phyloP scores from a whole-genome alignment of 2,888 invertebrate species.

The Allolobophora icterica region DNA sequence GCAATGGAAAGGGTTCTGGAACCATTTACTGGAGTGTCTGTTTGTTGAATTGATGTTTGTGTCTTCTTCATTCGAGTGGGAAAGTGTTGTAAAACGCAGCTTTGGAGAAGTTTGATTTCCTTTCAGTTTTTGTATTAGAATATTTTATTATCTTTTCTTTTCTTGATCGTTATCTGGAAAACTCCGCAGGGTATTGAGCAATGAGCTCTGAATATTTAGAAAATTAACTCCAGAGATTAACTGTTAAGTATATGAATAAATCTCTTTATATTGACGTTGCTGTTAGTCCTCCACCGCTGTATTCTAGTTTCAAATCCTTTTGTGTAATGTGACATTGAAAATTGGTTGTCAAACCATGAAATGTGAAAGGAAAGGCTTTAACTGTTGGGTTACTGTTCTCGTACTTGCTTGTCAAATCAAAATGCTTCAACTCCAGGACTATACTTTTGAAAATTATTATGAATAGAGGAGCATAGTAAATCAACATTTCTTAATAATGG shows the following conservation, averaged over 20 bases:
- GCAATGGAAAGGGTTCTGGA: background rate
- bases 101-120: background rate
- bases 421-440: background rate
- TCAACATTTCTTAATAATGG: background rate
- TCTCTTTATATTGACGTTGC: too few species aligned
- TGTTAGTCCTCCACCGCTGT: too few species aligned
- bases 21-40: background rate
- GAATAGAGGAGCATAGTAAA: conserved; percentile 4
- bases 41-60: background rate
- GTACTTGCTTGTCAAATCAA: background rate
- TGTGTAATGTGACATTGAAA: background rate
- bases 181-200: too few species aligned
- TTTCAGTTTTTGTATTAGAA: too few species aligned
- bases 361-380: background rate
- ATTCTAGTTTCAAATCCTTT: too few species aligned
- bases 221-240: too few species aligned
- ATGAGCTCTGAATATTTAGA: too few species aligned
- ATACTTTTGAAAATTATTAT: background rate
- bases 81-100: background rate
- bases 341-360: background rate
- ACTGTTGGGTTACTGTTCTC: background rate
- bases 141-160: too few species aligned
- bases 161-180: too few species aligned
- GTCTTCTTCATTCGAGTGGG: background rate
- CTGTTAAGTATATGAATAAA: too few species aligned